Percentiles rank a stretch among this genome's conserved stretches.
phyloP scores from a whole-genome alignment of 1,140 invertebrate species.

The Melipona quadrifasciata region DNA sequence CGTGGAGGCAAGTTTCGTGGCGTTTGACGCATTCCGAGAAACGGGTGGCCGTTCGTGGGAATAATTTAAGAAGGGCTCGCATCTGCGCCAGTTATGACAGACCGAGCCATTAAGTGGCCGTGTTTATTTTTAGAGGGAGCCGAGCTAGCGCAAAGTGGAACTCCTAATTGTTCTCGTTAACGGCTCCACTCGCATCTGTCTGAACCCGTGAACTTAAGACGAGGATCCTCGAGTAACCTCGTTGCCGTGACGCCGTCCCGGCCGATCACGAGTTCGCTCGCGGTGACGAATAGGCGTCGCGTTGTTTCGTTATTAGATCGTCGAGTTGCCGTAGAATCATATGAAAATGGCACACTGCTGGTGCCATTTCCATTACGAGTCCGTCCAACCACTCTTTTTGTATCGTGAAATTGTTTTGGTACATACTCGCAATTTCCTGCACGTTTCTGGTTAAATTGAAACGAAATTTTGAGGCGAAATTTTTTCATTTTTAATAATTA shows the following conservation, averaged over 20 bases:
- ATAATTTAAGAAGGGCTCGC: conserved; percentile 76
- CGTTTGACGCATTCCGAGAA: conserved; percentile 69
- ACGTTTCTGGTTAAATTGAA: too few relatives aligned
- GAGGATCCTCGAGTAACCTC: conserved; percentile 45
- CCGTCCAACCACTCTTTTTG: too few relatives aligned
- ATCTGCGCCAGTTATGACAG: conserved; percentile 79
- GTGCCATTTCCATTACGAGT: too few relatives aligned
- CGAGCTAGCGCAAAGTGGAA: conserved; percentile 77
- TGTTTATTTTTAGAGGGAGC: conserved; percentile 80
- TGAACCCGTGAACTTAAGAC: conserved; percentile 79
- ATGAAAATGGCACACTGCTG: too few relatives aligned
- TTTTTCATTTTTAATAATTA: too few relatives aligned
- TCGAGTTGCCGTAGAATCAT: too few relatives aligned
- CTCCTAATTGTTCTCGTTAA: conserved; percentile 82
- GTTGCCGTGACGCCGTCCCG: conserved; percentile 16
- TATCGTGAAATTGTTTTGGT: too few relatives aligned
- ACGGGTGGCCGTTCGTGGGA: conserved; percentile 73
- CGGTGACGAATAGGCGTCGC: not conserved
- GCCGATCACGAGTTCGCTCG: conserved; percentile 22
- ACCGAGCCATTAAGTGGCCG: conserved; percentile 75
- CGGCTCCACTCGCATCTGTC: conserved; percentile 78
- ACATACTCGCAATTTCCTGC: too few relatives aligned
- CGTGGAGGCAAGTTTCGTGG: conserved; percentile 8
- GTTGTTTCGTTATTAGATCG: too few relatives aligned
- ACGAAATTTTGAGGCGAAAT: too few relatives aligned